Conservation (phyloP, 2,113 vertebrate genomes). For the Brachyistius frenatus region DNA sequence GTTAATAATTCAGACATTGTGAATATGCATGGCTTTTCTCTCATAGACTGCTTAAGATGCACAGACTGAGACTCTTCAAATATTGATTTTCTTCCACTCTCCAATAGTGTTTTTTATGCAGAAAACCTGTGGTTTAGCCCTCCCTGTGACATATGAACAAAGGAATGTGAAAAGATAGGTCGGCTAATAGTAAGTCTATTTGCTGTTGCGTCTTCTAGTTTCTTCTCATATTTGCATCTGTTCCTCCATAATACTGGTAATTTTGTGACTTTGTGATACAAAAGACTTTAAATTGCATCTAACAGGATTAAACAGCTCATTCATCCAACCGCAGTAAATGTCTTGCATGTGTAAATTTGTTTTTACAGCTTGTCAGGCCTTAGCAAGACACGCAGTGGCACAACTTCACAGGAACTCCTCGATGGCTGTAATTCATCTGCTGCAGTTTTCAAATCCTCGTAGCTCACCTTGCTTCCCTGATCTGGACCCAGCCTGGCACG, state of each 20-base stretch:
- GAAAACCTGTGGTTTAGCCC: constrained; percentile 65
- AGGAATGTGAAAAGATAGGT: constrained; percentile 61
- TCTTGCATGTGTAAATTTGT: constrained; percentile 61
- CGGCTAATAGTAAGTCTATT: neutral
- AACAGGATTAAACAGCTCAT: constrained; percentile 44
- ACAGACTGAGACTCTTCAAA: constrained; percentile 89
- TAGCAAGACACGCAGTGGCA: constrained; percentile 28
- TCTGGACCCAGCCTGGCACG: constrained; percentile 71
- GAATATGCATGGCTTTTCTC: constrained; percentile 76
- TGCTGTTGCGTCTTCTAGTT: neutral
- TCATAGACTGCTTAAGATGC: constrained; percentile 88
- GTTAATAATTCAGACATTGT: constrained; percentile 78
- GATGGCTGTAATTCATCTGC: constrained; percentile 67
- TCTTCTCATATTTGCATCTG: constrained; percentile 5
- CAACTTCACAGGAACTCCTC: constrained; percentile 72
- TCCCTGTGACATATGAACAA: constrained; percentile 69
- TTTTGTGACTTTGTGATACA: constrained; percentile 47
- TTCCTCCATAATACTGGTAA: constrained; percentile 32
- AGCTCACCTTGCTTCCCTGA: constrained; percentile 77
- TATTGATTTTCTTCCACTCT: constrained; percentile 87
- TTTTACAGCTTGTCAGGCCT: constrained; percentile 64
- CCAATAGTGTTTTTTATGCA: constrained; percentile 73
- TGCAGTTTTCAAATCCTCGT: constrained; percentile 75
- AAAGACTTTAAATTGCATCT: constrained; percentile 44
- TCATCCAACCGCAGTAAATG: constrained; percentile 64